phyloP scores from a whole-genome alignment of 2,888 invertebrate genomes.

The Melipona beecheii region DNA sequence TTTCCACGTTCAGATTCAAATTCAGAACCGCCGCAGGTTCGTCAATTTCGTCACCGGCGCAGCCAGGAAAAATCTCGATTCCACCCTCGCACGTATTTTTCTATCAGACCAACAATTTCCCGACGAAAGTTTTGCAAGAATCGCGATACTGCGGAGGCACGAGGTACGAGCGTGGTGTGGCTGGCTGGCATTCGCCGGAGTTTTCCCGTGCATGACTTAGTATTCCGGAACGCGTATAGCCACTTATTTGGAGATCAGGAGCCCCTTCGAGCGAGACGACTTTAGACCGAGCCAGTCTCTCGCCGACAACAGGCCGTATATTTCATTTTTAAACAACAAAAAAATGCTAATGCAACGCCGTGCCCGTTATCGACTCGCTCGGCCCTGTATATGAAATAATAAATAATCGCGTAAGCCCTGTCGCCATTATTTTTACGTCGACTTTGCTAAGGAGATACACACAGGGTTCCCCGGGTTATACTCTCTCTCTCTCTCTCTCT shows the following conservation, averaged over 20 bases:
- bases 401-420: constrained; percentile 80
- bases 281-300: constrained; percentile 73
- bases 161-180: background rate
- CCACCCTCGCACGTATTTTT: constrained; percentile 3
- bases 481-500: too few relatives aligned
- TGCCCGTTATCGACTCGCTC: constrained; percentile 77
- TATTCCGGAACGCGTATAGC: constrained; percentile 82
- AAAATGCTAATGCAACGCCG: constrained; percentile 83
- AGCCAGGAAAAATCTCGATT: background rate
- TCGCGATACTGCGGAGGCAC: constrained; percentile 13
- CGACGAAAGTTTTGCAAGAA: background rate
- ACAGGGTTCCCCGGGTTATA: constrained; percentile 68
- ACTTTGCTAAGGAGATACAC: constrained; percentile 74
- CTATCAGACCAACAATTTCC: background rate
- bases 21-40: too few relatives aligned
- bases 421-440: constrained; percentile 78
- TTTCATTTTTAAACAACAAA: constrained; percentile 85
- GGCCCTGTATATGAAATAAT: constrained; percentile 79
- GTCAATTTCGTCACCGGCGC: too few relatives aligned
- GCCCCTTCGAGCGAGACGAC: constrained; percentile 71
- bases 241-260: constrained; percentile 84
- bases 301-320: constrained; percentile 78
- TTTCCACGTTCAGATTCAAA: background rate
- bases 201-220: constrained; percentile 75
- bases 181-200: constrained; percentile 19